Base-by-base conservation (phyloP, 2,888 invertebrate genomes). In the Eretmocerus hayati region DNA sequence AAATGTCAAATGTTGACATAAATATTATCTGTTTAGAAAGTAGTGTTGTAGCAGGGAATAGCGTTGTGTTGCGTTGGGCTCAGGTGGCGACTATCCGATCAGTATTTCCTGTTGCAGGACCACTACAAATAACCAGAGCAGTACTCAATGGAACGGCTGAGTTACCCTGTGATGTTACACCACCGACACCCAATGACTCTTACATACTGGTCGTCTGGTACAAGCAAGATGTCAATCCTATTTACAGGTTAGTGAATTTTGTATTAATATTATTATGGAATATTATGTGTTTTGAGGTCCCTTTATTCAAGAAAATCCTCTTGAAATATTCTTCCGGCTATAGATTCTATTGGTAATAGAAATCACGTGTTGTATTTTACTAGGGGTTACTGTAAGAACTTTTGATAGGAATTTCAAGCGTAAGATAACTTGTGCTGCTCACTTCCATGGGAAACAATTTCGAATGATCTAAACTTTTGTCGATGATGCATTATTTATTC, bases 141-240 rank as follows among this genome's bases (percentile, higher is more conserved):
- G 82, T 90, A 65, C 81, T 87, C 53, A 84, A 84, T 59, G 87
- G 85, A 53, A 84, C 84, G 60, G 89, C 89, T 46, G 80, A 84
- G 62, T 78, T 92, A 59, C 90, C 90, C 30, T 92, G 92, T 74
- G 90, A 91, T 77, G 85, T 90, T 59, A 81, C 83, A 57, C 81
- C 89, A 38, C 83, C 85, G 43, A 76, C 81, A 57, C 78, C 81
- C 36, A 84, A 87, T 60, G 92, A 91, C 73, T 82, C 84, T 53
- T 83, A 89, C 52, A 79, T 89, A 39, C 80, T 92, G 43, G 89
- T 91, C 61, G 87, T 90, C 44, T 92, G 91, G 91, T 92, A 91
- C 72, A 90, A 90, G 72, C 87, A 88, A 68, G 89, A 90, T 69
- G 77, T 79, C 58, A 81, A 84, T 54, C 90, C 91, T 54, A 87